Conservation (phyloP, 64 coral and sea anemone genomes). For the Porites lutea region DNA sequence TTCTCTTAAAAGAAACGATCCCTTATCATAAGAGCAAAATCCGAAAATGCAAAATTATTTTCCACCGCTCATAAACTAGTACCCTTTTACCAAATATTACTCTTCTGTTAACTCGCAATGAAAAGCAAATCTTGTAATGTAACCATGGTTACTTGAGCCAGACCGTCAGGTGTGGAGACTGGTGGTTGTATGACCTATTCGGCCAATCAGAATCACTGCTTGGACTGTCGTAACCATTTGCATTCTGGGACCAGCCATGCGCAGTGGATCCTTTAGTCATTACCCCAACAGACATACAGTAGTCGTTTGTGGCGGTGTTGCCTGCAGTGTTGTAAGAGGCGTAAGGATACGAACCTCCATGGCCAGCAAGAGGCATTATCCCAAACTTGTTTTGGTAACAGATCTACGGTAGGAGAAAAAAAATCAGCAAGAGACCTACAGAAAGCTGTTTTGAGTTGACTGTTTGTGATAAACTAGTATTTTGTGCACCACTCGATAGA, state of each 20-base stretch:
- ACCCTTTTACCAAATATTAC: no score
- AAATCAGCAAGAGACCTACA: neutral
- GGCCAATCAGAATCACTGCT: conserved; percentile 71
- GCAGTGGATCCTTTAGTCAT: conserved; percentile 14
- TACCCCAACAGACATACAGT: conserved; percentile 82
- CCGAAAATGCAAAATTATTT: no score
- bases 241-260: conserved; percentile 74
- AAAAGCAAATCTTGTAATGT: no score
- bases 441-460: no score
- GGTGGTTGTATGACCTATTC: conserved; percentile 43
- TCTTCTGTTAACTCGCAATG: no score
- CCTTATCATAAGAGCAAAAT: no score
- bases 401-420: neutral
- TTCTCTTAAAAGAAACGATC: no score
- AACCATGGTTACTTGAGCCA: conserved; percentile 63
- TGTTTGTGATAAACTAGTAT: no score
- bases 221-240: conserved; percentile 66
- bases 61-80: no score
- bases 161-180: conserved; percentile 50
- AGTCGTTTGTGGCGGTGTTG: conserved; percentile 44
- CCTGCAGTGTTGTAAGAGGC: conserved; percentile 28
- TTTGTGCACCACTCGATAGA: no score
- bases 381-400: conserved; percentile 78
- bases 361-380: neutral
- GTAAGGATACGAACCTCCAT: conserved; percentile 64